Percentiles rank a stretch among this genome's conserved stretches.
These are phyloP conservation scores for Lynx canadensis DNA, from an alignment of 2,113 vertebrate genomes.

Conservation along the genomic window DNA sequence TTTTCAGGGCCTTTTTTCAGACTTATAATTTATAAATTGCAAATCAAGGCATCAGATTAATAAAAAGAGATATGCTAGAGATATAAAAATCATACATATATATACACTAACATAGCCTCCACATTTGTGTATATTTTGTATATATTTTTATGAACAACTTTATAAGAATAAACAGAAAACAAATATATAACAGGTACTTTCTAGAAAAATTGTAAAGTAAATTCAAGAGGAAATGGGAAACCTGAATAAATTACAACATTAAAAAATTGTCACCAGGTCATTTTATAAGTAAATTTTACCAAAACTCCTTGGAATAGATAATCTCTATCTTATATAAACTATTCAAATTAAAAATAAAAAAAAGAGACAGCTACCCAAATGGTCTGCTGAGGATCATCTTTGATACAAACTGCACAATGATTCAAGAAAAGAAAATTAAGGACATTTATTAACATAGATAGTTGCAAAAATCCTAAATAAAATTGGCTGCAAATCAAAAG, in stretches of 20 bases:
- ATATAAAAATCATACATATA: not conserved
- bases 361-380: not conserved
- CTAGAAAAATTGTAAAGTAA: not conserved
- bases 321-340: not conserved
- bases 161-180: not conserved
- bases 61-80: not conserved
- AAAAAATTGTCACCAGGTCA: not conserved
- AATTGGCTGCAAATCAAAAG: not conserved
- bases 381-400: not conserved
- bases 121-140: not conserved
- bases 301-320: not conserved
- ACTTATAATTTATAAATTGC: not conserved
- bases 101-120: not conserved
- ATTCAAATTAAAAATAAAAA: not conserved
- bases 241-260: not conserved
- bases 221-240: not conserved
- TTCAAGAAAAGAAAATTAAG: not conserved
- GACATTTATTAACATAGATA: not conserved
- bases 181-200: not conserved
- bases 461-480: not conserved
- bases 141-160: not conserved
- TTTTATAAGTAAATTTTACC: not conserved
- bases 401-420: not conserved
- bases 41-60: not conserved
- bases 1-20: not conserved